Evolutionary conservation across 1,140 invertebrate species (phyloP), one percentile per base, ranked within the genome.

Genomic region (Alviniconcha marisindica): DNA sequence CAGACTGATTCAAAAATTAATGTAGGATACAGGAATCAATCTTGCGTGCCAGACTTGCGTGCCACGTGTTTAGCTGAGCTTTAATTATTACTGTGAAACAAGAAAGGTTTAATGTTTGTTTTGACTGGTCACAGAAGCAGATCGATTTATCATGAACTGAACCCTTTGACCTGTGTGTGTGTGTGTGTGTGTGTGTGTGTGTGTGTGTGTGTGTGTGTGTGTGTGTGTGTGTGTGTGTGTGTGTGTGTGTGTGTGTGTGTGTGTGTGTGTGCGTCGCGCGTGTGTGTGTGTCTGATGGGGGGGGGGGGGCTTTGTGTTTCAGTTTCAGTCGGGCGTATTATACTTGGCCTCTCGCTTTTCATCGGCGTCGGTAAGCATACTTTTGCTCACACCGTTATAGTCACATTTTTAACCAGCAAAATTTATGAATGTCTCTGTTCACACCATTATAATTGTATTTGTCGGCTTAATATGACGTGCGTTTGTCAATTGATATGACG

Each of bases 211-310:
- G 60, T 66, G 60, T 66, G 60, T 66, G 60, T 66, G 60, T 66
- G 60, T 66, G 60, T 66, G 60, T 66, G 60, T 66, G 60, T 66
- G 60, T 66, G 60, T 66, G 60, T 66, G 60, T 66, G 60, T 66
- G 60, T 66, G 60, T 66, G 60, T 66, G 60, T 28, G 60, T 66
- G 60, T 66, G 60, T 66, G 60, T 66, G 60, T 28, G 60, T 66
- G 66, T 71, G 66, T 71, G 66, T 36, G 66, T 36, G 31, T 71
- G 66, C 36, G 66, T 71, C 28, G 60, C n/a, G 60, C 28, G 60
- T 66, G 60, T 28, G 60, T 66, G 60, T 28, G 60, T 66, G 60
- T 28, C 10, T 66, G 60, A 12, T 7, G 10, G 60, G 10, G 60
- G 10, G 60, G 10, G 28, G 10, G 28, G 10, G 14, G 10, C 10